Base-by-base conservation (phyloP, 2,113 vertebrate species). In the Poecile atricapillus region DNA sequence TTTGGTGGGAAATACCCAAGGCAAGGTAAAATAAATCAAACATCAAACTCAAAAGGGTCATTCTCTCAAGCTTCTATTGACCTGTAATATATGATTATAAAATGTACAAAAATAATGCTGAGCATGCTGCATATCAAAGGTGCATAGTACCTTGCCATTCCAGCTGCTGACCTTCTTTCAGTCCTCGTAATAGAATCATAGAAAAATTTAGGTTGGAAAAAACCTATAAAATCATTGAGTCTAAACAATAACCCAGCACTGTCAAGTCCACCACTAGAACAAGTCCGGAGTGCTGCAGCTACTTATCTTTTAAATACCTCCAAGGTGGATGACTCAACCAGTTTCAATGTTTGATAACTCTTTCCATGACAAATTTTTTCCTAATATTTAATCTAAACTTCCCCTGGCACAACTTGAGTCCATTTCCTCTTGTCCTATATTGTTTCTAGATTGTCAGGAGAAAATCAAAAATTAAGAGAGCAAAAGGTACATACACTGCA, bases 381-480 rank as follows among this genome's bases (percentile, higher is more conserved):
- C 28, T 55, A 21, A 49, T 86, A 55, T 74, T 47, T 59, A 80
- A 43, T 75, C 47, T 75, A 44, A 81, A 56, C 62, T 55, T 86
- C 83, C 75, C 75, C 15, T 62, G 76, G 53, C 31, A 62, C 67
- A 37, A 28, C 41, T 33, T 62, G 68, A 56, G 47, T 59, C 31
- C 4, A 5, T 81, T 75, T 55, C 27, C 31, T 91, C 39, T 58
- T 76, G 43, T 60, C 52, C 12, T 64, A 4, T 85, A 10, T 77
- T 81, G 75, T 81, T 90, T 76, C 59, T 94, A 63, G 93, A 84
- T 68, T 94, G 80, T 58, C 69, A 87, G 52, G 64, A 87, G 87
- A 83, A 91, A 95, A 88, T 50, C 1, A 31, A 64, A 88, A 77
- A 87, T 81, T 50, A 77, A 80, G 55, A 63, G 75, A 83, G 12